phyloP scores from a whole-genome alignment of 37 sponge, comb jelly and placozoan species.

The Petrosia ficiformis region DNA sequence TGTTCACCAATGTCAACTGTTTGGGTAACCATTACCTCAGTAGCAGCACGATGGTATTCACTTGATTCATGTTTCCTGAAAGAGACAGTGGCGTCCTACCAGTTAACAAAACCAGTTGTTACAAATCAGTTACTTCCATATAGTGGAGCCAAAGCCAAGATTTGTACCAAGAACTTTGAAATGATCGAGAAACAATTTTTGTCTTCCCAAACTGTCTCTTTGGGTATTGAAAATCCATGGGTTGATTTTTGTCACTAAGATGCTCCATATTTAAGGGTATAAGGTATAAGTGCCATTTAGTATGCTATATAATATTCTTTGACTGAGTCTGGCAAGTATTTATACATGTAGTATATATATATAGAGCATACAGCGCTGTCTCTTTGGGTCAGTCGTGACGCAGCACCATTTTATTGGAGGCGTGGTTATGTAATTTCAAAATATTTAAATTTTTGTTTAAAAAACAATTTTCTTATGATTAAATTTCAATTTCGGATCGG shows the following conservation, averaged over 20 bases:
- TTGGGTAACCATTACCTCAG: conserved; percentile 5
- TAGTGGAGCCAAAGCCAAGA: conserved; percentile 56
- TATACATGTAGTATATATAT: too few species aligned
- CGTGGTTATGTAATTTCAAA: too few species aligned
- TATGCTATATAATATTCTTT: too few species aligned
- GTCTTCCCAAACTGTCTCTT: conserved; percentile 37
- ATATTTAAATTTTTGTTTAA: too few species aligned
- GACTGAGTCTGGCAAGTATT: too few species aligned
- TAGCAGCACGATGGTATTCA: conserved; percentile 38
- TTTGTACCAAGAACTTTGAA: conserved; percentile 41
- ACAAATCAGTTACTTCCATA: conserved; percentile 26
- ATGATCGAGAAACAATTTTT: conserved; percentile 26
- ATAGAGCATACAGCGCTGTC: too few species aligned
- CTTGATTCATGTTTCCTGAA: conserved; percentile 40
- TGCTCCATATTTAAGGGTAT: too few species aligned
- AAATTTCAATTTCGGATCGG: too few species aligned
- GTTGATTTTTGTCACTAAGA: neutral
- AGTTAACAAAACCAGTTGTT: conserved; percentile 36
- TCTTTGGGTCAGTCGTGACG: too few species aligned
- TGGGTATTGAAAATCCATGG: conserved; percentile 19
- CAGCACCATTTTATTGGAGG: too few species aligned
- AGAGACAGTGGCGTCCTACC: conserved; percentile 46
- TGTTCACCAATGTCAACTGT: conserved; percentile 63
- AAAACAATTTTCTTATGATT: too few species aligned
- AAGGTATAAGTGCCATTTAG: too few species aligned